Evolutionary conservation across 2,797 vertebrate genomes (phyloP).

Genomic region (Sorex maritimensis): DNA sequence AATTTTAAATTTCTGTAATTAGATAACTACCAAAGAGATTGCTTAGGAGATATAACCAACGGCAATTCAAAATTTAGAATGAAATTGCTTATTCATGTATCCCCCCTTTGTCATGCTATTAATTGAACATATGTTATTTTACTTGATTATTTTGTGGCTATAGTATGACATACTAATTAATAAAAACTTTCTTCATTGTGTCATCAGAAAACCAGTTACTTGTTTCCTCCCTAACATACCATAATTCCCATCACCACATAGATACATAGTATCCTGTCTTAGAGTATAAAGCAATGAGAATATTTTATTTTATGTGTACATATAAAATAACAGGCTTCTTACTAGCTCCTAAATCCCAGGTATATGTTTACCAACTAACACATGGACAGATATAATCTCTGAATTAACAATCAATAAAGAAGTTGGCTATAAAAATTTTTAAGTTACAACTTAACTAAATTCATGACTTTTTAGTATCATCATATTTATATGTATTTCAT

Average conservation of each 20-base stretch:
- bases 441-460: neutral
- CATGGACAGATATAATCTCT: neutral
- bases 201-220: neutral
- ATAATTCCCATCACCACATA: neutral
- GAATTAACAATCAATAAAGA: slow-evolving; percentile 16
- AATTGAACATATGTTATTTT: neutral
- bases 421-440: neutral
- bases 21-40: neutral
- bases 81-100: neutral
- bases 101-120: neutral
- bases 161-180: neutral
- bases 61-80: neutral
- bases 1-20: neutral
- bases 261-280: neutral
- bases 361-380: neutral
- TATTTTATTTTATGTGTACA: neutral
- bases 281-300: neutral
- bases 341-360: neutral
- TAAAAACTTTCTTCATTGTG: neutral
- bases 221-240: neutral
- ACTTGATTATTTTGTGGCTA: neutral
- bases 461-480: neutral
- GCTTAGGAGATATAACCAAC: neutral
- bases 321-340: too few species aligned
- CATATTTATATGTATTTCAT: neutral